Evolutionary conservation across 2,888 invertebrate species (phyloP), one percentile per base, ranked within the genome.

Genomic region (Noctuana brunneofusca): DNA sequence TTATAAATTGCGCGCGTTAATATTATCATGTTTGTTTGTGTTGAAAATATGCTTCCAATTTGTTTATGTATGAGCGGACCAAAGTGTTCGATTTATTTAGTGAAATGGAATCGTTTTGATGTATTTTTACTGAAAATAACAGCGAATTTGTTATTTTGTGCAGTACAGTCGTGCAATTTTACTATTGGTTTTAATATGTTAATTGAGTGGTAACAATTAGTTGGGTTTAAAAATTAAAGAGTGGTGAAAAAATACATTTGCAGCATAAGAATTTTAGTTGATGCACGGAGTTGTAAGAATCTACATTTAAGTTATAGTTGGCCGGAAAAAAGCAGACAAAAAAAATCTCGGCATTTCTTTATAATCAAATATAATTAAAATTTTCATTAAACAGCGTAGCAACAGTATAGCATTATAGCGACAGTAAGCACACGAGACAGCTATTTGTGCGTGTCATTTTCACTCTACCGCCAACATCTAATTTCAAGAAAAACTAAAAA

Each of bases 51-150:
- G 43, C 24, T 55, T 12, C 16, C 55, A 41, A 55, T 43, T 43
- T 43, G 55, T 55, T 54, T 41, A 55, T 41, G 41, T 55, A 55
- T 55, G 54, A 55, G 12, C 41, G 22, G n/a, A 41, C 22, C 38
- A 32, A 30, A 53, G 32, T 53, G 12, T 55, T 43, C 43, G 43
- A 55, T 55, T 55, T 43, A 55, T 55, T 43, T 43, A 43, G 43
- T 55, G 43, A 27, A 24, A 41, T 41, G 38, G 22, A 11, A 43
- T 43, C 27, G 43, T 43, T 43, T 27, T 11, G 0, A 38, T 54
- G 8, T 55, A 16, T 54, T 54, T 54, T 54, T 41, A 54, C n/a
- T 54, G 38, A 38, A 38, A 38, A 54, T 24, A 41, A 30, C 16
- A 32, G 2, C 16, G 5, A 16, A 16, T 30, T 27, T 49, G 20